A percentile compares a stretch with the other conserved stretches of the same genome.
These are phyloP conservation scores for Athalia circularis DNA, from an alignment of 2,888 invertebrate species.

Conservation along the genomic window DNA sequence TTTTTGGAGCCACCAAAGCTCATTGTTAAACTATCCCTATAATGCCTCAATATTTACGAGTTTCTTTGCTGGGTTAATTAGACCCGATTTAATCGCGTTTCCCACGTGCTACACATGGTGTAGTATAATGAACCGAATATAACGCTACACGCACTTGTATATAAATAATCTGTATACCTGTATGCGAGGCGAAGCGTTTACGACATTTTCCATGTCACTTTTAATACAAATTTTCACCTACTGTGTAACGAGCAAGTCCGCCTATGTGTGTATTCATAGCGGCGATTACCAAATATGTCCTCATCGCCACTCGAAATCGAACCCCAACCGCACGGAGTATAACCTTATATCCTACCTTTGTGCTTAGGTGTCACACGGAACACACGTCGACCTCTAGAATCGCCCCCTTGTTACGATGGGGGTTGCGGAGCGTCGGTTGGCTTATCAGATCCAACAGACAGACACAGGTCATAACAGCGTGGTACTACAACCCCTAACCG, in stretches of 20 bases:
- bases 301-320: too few species aligned
- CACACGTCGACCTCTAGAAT: slow-evolving; percentile 6
- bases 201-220: slow-evolving; percentile 8
- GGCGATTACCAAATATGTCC: too few species aligned
- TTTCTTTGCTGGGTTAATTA: slow-evolving; percentile 15
- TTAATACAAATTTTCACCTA: background rate
- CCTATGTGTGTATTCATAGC: too few species aligned
- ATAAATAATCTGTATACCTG: background rate
- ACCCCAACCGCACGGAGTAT: too few species aligned
- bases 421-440: slow-evolving; percentile 31
- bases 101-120: slow-evolving; percentile 11
- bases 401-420: slow-evolving; percentile 6
- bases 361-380: slow-evolving; percentile 12
- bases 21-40: background rate
- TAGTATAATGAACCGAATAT: background rate
- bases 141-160: background rate
- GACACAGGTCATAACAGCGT: slow-evolving; percentile 50
- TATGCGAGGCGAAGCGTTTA: background rate
- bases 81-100: slow-evolving; percentile 33
- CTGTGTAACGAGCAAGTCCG: too few species aligned
- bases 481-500: slow-evolving; percentile 58
- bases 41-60: slow-evolving; percentile 16
- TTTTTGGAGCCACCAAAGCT: background rate
- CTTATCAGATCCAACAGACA: slow-evolving; percentile 33
- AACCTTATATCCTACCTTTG: background rate